Base-by-base conservation (phyloP, 2,113 vertebrate species). In the Microcebus lehilahytsara region DNA sequence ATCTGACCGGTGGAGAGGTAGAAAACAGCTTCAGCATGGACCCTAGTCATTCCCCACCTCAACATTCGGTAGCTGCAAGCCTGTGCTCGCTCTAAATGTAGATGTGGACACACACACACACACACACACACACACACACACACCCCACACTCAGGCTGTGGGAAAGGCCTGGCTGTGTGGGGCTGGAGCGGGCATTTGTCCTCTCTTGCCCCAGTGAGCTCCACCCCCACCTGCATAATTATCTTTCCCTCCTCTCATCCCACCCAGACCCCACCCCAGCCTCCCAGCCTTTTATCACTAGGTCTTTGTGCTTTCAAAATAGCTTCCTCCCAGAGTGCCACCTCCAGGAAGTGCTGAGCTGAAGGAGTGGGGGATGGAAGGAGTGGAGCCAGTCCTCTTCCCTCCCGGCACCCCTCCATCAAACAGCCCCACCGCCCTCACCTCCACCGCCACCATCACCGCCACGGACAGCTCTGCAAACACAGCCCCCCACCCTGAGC, bases 251-350 rank as follows among this genome's bases (percentile, higher is more conserved):
- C 40, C 30, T 62, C 30, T 34, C 7, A 40, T 6, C 5, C 23
- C 22, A 37, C 7, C 19, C 37, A 32, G 64, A n/a, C 37, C 53
- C 23, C 5, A 5, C 37, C n/a, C 56, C 34, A 64, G 42, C 27
- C 64, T 85, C 69, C 2, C 60, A 67, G 56, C 42, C 56, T 77
- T 74, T 66, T 19, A 69, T 60, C n/a, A 67, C 46, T 30, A 85
- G 64, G 46, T 92, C 53, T 96, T 83, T 56, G 56, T 60, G 22
- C 40, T 92, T 96, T 90, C 71, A 51, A 91, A 95, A 94, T 16
- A 92, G 78, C 62, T 91, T 67, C 49, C 60, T 86, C 25, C 60
- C 74, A 32, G 51, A 75, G 14, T 22, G 87, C 84, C 40, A 77
- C 67, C 87, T 67, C 86, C 60, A 78, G 51, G 19, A 78, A 72